These are phyloP conservation scores for Stratiomys singularior DNA, from an alignment of 2,888 invertebrate species.

Conservation along the genomic window DNA sequence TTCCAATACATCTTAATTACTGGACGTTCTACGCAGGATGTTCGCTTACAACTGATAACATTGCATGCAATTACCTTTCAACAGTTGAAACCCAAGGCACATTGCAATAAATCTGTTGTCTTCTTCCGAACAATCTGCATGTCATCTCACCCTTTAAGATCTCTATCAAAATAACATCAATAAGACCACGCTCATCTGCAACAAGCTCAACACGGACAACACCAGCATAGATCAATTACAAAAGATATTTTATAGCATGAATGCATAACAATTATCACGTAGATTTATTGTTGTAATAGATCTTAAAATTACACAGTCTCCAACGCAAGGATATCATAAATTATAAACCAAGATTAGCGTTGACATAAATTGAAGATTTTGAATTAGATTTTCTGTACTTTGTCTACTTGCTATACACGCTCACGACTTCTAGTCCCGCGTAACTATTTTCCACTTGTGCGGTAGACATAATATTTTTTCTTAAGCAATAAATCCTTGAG, in stretches of 20 bases:
- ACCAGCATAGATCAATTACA: conserved; percentile 17
- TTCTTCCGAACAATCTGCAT: too few species aligned
- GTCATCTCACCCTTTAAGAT: too few species aligned
- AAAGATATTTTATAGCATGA: conserved; percentile 2
- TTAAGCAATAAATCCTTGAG: conserved; percentile 4
- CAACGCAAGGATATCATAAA: conserved; percentile 5
- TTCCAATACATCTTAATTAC: too few species aligned
- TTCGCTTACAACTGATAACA: too few species aligned
- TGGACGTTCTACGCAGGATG: too few species aligned
- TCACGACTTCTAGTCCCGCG: not conserved
- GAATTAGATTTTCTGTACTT: conserved; percentile 9
- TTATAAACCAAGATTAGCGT: conserved; percentile 6
- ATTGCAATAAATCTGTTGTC: too few species aligned
- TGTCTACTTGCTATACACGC: too few species aligned
- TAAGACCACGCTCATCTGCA: not conserved
- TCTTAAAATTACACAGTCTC: not conserved
- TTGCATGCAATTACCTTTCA: too few species aligned
- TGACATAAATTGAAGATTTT: conserved; percentile 23
- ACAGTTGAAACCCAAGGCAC: too few species aligned
- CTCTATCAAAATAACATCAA: too few species aligned
- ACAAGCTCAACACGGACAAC: not conserved
- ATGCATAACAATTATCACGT: conserved; percentile 15
- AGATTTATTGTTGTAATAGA: conserved; percentile 20
- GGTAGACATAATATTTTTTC: not conserved
- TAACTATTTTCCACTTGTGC: not conserved